Evolutionary conservation across 2,888 invertebrate species (phyloP), one percentile per base, ranked within the genome.

Genomic region (Cataglyphis cursor): DNA sequence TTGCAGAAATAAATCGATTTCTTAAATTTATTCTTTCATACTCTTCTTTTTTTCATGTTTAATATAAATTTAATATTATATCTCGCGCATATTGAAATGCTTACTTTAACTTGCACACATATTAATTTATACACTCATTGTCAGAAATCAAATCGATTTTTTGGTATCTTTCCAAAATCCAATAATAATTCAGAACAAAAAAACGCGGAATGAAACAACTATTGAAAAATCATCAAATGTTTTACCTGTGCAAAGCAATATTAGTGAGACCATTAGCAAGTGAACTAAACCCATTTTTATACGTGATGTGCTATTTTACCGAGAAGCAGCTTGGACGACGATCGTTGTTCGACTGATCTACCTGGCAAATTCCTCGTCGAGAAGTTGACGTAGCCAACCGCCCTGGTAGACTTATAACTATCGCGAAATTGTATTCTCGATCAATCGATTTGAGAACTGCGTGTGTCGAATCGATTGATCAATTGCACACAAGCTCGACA

Each of bases 261-360:
- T 61, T 6, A 86, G 12, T 4, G 41, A 21, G 18, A 72, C 3
- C 3, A 82, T 18, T 2, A 80, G 8, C 3, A 68, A 57, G 12
- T 31, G 41, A 57, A 9, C 51, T 44, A 83, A 66, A 21, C 51
- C 68, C 84, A 88, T 86, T 70, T 72, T 78, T n/a, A 35, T 54
- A 28, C 21, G 18, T 21, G 21, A 31, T 35, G 38, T 18, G 24
- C 59, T 6, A 74, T 70, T 88, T 83, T 59, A 9, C 12, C 24
- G 66, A 72, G 75, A 70, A 24, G 74, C 74, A 83, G 73, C 82
- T 73, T 72, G 75, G 51, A 75, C 84, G 84, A 85, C 78, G 73
- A 88, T 76, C 70, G 57, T n/a, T 70, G 81, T 31, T 48, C 73
- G 76, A 90, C 90, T 88, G 85, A 87, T 81, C 76, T 73, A 84